Percentiles rank a stretch among this genome's conserved stretches.
Evolutionary conservation across 23 tunicate genomes (phyloP).

Genomic region (Trididemnum miniatum): DNA sequence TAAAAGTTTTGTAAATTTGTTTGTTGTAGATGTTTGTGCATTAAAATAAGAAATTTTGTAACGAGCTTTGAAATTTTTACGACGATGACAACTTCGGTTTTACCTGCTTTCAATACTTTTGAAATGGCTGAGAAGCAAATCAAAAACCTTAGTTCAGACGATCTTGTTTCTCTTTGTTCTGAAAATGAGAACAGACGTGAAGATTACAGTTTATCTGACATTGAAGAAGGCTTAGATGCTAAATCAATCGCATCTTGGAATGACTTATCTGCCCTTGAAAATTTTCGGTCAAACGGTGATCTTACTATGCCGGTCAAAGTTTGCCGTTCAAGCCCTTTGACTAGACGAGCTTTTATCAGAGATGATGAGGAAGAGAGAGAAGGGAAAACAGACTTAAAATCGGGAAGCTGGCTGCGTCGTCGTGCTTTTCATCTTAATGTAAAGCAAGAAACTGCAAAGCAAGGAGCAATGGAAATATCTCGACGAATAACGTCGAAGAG

Average conservation of each 20-base stretch:
- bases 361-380: not conserved
- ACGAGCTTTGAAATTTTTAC: no score
- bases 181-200: slow-evolving; percentile 48
- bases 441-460: slow-evolving; percentile 36
- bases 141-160: not conserved
- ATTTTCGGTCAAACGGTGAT: not conserved
- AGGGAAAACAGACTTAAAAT: not conserved
- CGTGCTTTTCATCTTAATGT: slow-evolving; percentile 12
- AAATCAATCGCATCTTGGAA: not conserved
- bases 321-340: not conserved
- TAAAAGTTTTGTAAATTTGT: no score
- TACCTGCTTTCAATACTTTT: not conserved
- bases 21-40: no score
- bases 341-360: slow-evolving; percentile 1
- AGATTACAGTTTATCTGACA: slow-evolving; percentile 93
- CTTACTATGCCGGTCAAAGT: not conserved
- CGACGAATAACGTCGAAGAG: not conserved
- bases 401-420: slow-evolving; percentile 12
- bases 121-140: not conserved
- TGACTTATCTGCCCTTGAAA: not conserved
- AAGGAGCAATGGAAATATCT: slow-evolving; percentile 11
- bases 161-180: not conserved
- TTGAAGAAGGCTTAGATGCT: slow-evolving; percentile 73
- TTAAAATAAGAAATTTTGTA: no score
- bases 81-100: slow-evolving; percentile 2